A percentile compares a stretch with the other conserved stretches of the same genome.
phyloP scores from a whole-genome alignment of 2,113 vertebrate species.

The Lasiurus cinereus region DNA sequence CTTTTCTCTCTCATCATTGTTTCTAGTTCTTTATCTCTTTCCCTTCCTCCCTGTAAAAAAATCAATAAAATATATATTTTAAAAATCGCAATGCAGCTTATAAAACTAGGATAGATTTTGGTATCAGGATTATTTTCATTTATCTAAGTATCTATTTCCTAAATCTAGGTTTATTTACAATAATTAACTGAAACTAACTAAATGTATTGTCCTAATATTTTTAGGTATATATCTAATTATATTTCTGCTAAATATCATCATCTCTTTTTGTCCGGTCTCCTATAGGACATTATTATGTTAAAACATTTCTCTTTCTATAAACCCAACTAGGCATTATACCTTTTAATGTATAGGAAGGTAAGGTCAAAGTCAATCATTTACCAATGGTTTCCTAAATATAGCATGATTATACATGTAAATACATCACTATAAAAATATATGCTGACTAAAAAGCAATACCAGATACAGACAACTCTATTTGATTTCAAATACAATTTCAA shows the following conservation, averaged over 20 bases:
- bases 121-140: not conserved
- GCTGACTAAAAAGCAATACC: not conserved
- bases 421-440: not conserved
- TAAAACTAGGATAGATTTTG: not conserved
- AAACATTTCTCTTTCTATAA: not conserved
- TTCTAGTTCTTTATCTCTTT: no score
- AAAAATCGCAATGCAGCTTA: not conserved
- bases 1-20: no score
- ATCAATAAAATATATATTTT: no score
- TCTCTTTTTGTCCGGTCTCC: not conserved
- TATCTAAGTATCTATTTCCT: not conserved
- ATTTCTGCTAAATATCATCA: not conserved
- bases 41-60: no score
- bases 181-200: not conserved
- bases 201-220: not conserved
- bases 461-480: not conserved
- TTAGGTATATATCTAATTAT: not conserved
- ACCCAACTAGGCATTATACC: not conserved
- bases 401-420: not conserved
- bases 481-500: not conserved
- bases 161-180: not conserved
- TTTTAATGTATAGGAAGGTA: not conserved
- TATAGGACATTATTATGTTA: not conserved
- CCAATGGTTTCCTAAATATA: not conserved
- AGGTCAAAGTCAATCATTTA: not conserved